Base-by-base conservation (phyloP, 2,888 invertebrate species). In the Lordiphosa fenestrarum region DNA sequence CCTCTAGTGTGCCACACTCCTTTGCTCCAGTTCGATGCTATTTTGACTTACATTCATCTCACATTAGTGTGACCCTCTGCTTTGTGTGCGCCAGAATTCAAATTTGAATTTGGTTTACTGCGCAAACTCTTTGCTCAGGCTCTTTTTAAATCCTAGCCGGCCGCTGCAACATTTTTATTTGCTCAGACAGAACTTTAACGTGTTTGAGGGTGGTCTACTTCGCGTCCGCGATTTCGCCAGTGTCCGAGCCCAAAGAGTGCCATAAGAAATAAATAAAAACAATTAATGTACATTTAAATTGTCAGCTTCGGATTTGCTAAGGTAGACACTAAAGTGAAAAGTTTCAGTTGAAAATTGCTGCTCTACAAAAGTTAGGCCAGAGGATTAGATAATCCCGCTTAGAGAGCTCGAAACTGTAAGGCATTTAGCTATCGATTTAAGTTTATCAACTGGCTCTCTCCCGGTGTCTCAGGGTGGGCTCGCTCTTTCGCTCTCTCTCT, bases 361-460 rank as follows among this genome's bases (percentile, higher is more conserved):
- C 6, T 6, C 3, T 36, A 12, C 6, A 21, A 21, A 36, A 21
- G 6, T 35, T 21, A 5, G 4, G 19, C 3, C 10, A 51, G 12
- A 3, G 33, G 19, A 55, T 77, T 77, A 84, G 84, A 84, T 77
- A 77, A 84, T 73, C 70, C 60, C 57, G 73, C 58, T 62, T 51
- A 21, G 21, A 30, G 30, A 38, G 48, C 39, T 55, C 10, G 19
- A 51, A 21, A 21, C 42, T 68, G 64, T 62, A 42, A 57, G 58
- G 53, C 69, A 66, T 60, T 72, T 58, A 46, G 50, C 68, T 84
- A 77, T 77, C 69, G 84, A 77, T 77, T 77, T 71, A 81, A 81
- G 71, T 80, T 23, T 30, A 59, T 15, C 53, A 53, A 60, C 59
- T 62, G 63, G 51, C 61, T 56, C 63, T 23, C 48, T 46, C 50